These are phyloP conservation scores for Molossus molossus DNA, from an alignment of 2,797 vertebrate species.

Conservation along the genomic window DNA sequence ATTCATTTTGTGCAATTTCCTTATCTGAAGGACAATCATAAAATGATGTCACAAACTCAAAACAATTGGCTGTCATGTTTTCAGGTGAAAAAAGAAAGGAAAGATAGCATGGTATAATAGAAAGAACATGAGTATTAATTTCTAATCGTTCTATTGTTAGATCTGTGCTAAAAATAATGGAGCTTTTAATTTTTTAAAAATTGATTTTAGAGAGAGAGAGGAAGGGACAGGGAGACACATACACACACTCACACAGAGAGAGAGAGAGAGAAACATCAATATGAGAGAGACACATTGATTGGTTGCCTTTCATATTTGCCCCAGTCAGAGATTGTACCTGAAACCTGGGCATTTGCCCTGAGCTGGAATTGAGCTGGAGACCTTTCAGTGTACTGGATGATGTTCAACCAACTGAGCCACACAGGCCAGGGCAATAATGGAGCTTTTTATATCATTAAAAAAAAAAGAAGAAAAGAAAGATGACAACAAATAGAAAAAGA, in stretches of 20 bases:
- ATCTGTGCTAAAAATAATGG: neutral
- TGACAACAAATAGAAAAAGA: neutral
- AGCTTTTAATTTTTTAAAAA: neutral
- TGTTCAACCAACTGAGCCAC: too few relatives aligned
- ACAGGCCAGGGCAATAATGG: neutral
- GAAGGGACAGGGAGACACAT: too few relatives aligned
- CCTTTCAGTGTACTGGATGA: too few relatives aligned
- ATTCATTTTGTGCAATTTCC: neutral
- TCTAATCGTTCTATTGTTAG: neutral
- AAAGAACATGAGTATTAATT: neutral
- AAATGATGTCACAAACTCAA: neutral
- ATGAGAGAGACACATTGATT: too few relatives aligned
- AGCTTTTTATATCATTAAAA: neutral
- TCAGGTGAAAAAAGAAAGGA: neutral
- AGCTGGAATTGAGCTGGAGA: too few relatives aligned
- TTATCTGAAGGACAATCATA: neutral
- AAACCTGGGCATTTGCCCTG: too few relatives aligned
- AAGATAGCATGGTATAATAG: neutral
- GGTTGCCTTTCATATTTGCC: too few relatives aligned
- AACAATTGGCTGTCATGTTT: slow-evolving; percentile 28
- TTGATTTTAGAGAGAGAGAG: neutral
- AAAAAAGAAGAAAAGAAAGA: neutral
- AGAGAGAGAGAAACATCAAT: too few relatives aligned
- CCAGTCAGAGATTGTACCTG: too few relatives aligned
- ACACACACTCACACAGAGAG: too few relatives aligned